Percentiles rank a stretch among this genome's conserved stretches.
Conservation (phyloP, 2,113 vertebrate genomes). For the Athene cunicularia region DNA sequence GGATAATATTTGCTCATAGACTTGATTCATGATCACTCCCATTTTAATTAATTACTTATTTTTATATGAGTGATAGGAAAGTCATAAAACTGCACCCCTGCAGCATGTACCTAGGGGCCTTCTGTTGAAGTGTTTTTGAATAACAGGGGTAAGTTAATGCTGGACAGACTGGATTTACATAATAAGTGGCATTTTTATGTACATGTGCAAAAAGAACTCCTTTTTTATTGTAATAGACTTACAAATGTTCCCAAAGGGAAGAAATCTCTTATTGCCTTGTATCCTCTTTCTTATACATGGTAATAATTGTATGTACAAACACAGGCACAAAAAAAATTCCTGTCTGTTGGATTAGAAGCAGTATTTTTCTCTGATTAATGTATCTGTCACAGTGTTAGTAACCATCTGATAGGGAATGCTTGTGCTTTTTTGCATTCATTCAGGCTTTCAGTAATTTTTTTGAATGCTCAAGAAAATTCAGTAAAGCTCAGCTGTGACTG, state of each 20-base stretch:
- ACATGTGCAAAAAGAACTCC: not conserved
- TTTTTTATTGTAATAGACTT: conserved; percentile 18
- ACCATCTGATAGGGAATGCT: not conserved
- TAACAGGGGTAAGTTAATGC: not conserved
- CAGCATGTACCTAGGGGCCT: not conserved
- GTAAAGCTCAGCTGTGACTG: not conserved
- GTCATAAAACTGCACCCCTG: not conserved
- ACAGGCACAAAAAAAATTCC: not conserved
- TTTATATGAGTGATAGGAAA: not conserved
- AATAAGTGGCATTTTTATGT: conserved; percentile 2
- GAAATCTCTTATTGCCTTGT: not conserved
- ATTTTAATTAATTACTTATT: conserved; percentile 33
- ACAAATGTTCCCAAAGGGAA: conserved; percentile 4
- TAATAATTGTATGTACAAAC: not conserved
- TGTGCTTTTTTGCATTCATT: not conserved
- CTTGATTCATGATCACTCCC: not conserved
- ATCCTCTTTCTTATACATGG: not conserved
- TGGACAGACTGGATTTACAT: conserved; percentile 9
- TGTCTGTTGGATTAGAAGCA: not conserved
- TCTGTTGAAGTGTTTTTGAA: not conserved
- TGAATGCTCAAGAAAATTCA: not conserved
- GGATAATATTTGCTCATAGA: not conserved
- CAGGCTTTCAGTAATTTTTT: not conserved
- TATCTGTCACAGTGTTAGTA: not conserved
- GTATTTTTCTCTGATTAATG: conserved; percentile 11